Base-by-base conservation (phyloP, 2,888 invertebrate species). In the Sphaerophoria rueppellii region DNA sequence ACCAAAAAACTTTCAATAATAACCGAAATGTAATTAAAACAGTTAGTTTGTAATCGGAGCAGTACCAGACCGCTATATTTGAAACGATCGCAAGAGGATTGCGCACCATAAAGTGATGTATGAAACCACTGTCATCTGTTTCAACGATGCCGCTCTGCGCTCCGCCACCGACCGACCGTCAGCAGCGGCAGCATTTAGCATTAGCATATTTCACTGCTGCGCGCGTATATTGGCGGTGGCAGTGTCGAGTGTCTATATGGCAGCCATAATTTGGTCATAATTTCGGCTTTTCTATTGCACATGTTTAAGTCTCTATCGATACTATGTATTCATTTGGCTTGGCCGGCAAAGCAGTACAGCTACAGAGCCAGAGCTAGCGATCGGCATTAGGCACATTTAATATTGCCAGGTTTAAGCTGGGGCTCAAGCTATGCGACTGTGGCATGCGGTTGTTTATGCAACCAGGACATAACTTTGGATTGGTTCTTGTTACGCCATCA, bases 391-490 rank as follows among this genome's bases (percentile, higher is more conserved):
- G 65, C 81, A 16, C 24, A 63, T 34, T 50, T 24, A 24, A 24
- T 24, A 24, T 24, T 24, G 43, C 9, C 43, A 43, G 40, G 14
- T 32, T 24, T 24, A 43, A 9, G 4, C 12, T 16, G 37, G 16
- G 37, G 16, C 40, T 24, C 24, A 24, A 55, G 40, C 43, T 37
- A 32, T 9, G 70, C 50, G 57, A 7, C 32, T 52, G 24, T 24
- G 60, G 65, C 54, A 69, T 65, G 71, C 60, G 48, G 65, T 61
- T 80, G 76, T 81, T 81, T 77, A 85, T 85, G 80, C 81, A 85
- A 85, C 79, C 79, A 83, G 79, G 83, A 83, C 83, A 83, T 83
- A 83, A 80, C 75, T 83, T 57, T 72, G 80, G 80, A 83, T 83
- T 83, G 79, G 71, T 78, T 74, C 78, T 74, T 73, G 82, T 74